Percentiles rank a stretch among this genome's conserved stretches.
Conservation (phyloP, 2,888 invertebrate genomes). For the Tuberolachnus salignus region DNA sequence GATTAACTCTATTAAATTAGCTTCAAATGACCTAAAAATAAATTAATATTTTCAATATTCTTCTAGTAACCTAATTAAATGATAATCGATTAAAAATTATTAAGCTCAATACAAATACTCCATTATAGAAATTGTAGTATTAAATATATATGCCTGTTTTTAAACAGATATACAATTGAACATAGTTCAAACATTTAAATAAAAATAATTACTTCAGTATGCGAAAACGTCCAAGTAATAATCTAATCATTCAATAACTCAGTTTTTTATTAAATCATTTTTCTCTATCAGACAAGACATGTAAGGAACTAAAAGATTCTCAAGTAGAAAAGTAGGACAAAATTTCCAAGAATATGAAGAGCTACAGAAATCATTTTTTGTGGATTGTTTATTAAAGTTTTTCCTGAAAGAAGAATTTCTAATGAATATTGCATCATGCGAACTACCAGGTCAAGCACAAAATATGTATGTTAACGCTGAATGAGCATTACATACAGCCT, state of each 20-base stretch:
- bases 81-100: background rate
- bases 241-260: constrained; percentile 6
- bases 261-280: constrained; percentile 3
- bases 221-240: constrained; percentile 5
- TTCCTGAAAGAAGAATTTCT: background rate
- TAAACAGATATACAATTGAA: no score
- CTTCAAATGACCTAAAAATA: background rate
- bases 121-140: no score
- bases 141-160: no score
- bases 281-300: constrained; percentile 6
- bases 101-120: no score
- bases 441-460: background rate
- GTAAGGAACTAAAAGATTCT: background rate
- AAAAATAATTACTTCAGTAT: constrained; percentile 10
- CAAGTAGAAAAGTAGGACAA: background rate
- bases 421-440: background rate
- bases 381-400: constrained; percentile 9
- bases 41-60: background rate
- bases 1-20: background rate
- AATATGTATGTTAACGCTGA: background rate
- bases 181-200: no score
- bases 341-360: constrained; percentile 8
- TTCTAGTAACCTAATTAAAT: background rate
- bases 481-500: constrained; percentile 9
- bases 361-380: constrained; percentile 5